Conservation (phyloP, 2,888 invertebrate genomes). For the Anthrax anthrax region DNA sequence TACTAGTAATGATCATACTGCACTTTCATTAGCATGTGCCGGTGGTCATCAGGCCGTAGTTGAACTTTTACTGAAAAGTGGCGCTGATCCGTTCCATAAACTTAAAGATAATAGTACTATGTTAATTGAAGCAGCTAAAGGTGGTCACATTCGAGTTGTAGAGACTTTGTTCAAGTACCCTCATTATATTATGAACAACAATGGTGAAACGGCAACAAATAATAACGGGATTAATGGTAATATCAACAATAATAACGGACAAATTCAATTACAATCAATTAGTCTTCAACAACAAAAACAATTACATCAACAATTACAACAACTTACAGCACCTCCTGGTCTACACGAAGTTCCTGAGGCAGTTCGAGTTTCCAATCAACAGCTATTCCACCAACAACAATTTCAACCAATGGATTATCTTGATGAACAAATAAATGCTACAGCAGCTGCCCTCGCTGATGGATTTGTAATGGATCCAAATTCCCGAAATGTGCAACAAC, state of each 20-base stretch:
- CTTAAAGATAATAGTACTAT: slow-evolving; percentile 97
- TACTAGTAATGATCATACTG: slow-evolving; percentile 92
- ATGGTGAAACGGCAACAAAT: slow-evolving; percentile 30
- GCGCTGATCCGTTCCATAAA: slow-evolving; percentile 92
- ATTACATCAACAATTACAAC: slow-evolving; percentile 34
- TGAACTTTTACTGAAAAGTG: slow-evolving; percentile 76
- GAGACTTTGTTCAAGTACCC: slow-evolving; percentile 90
- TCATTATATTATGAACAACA: slow-evolving; percentile 58
- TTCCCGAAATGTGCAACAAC: slow-evolving; percentile 18
- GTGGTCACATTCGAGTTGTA: slow-evolving; percentile 92
- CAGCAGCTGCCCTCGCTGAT: slow-evolving; percentile 19
- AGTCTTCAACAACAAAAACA: slow-evolving; percentile 32
- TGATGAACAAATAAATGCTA: slow-evolving; percentile 25
- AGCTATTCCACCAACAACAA: slow-evolving; percentile 33
- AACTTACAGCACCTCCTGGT: slow-evolving; percentile 34
- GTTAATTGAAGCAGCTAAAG: slow-evolving; percentile 96
- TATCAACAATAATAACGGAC: slow-evolving; percentile 19
- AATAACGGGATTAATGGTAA: slow-evolving; percentile 1
- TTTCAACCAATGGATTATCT: slow-evolving; percentile 22
- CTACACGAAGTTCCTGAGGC: slow-evolving; percentile 46
- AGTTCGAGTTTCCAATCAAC: slow-evolving; percentile 40
- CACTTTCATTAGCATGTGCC: slow-evolving; percentile 89
- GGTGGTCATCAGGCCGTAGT: slow-evolving; percentile 92
- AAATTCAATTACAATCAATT: slow-evolving; percentile 23
- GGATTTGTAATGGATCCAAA: slow-evolving; percentile 31